These are phyloP conservation scores for Notolabrus celidotus DNA, from an alignment of 2,797 vertebrate species.

Conservation along the genomic window DNA sequence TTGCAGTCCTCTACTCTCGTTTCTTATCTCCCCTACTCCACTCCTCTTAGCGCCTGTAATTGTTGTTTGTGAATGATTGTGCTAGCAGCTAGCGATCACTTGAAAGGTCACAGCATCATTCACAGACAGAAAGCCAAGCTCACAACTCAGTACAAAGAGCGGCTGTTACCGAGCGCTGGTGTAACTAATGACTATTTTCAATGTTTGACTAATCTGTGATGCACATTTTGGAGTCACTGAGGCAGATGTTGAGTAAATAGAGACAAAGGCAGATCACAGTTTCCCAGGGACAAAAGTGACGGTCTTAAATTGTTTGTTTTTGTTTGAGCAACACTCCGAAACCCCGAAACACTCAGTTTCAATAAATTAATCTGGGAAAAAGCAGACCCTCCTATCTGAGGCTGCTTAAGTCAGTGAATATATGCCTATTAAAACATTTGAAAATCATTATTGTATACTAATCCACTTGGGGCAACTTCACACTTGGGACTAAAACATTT, in stretches of 20 bases:
- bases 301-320: not conserved
- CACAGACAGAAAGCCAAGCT: conserved; percentile 26
- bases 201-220: conserved; percentile 7
- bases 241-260: not conserved
- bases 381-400: not conserved
- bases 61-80: conserved; percentile 55
- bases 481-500: too few species aligned
- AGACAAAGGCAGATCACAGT: not conserved
- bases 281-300: not conserved
- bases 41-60: conserved; percentile 55
- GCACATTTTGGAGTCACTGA: conserved; percentile 15
- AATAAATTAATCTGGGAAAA: not conserved
- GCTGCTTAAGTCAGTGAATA: too few species aligned
- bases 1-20: conserved; percentile 49
- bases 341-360: not conserved
- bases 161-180: not conserved
- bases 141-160: conserved; percentile 3
- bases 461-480: too few species aligned
- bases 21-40: conserved; percentile 42
- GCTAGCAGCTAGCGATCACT: conserved; percentile 40
- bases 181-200: conserved; percentile 19
- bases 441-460: too few species aligned
- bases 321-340: not conserved
- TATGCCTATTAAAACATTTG: too few species aligned
- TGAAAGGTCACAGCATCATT: conserved; percentile 60